These are phyloP conservation scores for Noctua fimbriata DNA, from an alignment of 2,888 invertebrate species.

Conservation along the genomic window DNA sequence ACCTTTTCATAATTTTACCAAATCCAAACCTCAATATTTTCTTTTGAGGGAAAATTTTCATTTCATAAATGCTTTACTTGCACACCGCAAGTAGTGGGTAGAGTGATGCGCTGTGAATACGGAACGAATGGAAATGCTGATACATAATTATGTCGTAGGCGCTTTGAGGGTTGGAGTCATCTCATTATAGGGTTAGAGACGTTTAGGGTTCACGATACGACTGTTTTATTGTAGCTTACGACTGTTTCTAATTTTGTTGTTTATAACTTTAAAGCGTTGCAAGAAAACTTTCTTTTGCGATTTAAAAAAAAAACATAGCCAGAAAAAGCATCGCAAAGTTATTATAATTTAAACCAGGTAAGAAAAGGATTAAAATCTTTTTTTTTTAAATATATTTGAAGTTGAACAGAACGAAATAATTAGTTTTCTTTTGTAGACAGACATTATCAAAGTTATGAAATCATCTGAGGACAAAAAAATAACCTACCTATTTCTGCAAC, in stretches of 20 bases:
- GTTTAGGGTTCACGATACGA: slow-evolving; percentile 45
- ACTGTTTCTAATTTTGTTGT: background rate
- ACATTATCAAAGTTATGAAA: background rate
- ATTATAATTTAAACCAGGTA: background rate
- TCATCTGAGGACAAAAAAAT: background rate
- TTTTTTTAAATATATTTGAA: too few relatives aligned
- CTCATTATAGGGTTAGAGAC: slow-evolving; percentile 57
- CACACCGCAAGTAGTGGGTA: slow-evolving; percentile 40
- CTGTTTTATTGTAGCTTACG: background rate
- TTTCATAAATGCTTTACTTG: slow-evolving; percentile 51
- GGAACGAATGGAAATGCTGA: slow-evolving; percentile 48
- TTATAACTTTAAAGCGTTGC: background rate
- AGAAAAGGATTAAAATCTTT: background rate
- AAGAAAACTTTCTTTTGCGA: background rate
- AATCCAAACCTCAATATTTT: slow-evolving; percentile 59
- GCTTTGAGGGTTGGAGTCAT: slow-evolving; percentile 55
- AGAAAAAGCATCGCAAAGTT: background rate
- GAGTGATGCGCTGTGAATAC: slow-evolving; percentile 33
- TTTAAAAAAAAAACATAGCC: too few relatives aligned
- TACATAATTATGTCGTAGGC: slow-evolving; percentile 62
- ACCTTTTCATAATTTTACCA: slow-evolving; percentile 54
- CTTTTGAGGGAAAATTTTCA: slow-evolving; percentile 55
- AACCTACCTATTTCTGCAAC: too few relatives aligned
- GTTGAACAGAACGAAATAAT: background rate
- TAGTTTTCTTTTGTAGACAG: background rate